Base-by-base conservation (phyloP, 2,797 vertebrate species). In the Acipenser ruthenus region DNA sequence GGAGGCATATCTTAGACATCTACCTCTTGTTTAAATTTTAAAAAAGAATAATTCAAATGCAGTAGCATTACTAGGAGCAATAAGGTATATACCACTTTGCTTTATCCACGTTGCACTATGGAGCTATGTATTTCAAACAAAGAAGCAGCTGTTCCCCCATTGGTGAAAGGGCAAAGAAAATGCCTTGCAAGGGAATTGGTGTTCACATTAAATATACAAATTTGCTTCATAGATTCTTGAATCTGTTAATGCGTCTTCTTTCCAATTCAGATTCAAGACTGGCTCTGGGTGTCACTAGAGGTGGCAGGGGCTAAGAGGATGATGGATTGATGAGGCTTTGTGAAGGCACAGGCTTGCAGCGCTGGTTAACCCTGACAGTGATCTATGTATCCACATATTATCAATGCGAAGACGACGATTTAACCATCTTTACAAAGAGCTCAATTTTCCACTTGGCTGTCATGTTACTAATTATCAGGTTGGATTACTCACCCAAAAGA, bases 41-140 rank as follows among this genome's bases (percentile, higher is more conserved):
- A 83, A 88, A 88, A 88, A 88, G 88, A 86, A 88, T 86, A 89
- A 90, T 87, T 89, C 86, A 88, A 87, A 90, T 86, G 84, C 84
- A 82, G 84, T 64, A 68, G 81, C 79, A 83, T 83, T 83, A 82
- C 79, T 67, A 67, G 80, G 81, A 82, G 76, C 68, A 8, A 74
- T 78, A 69, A 80, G 77, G 85, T 84, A 90, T 87, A 80, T 74
- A 79, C 83, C 75, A 18, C 56, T 77, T 72, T 61, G 83, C 79
- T 86, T 87, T 81, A 85, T 86, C 82, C 62, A 80, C 84, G 76
- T 4, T 77, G 83, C 84, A 84, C 88, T 88, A 89, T 84, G 83
- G 86, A 88, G 80, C 85, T 88, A 88, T 89, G 88, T 85, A 85
- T 87, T 84, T 84, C 81, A 81, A 83, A 83, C 86, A 86, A 84